Percentiles rank a stretch among this genome's conserved stretches.
These are phyloP conservation scores for Triplophysa dalaica DNA, from an alignment of 2,113 vertebrate genomes.

Conservation along the genomic window DNA sequence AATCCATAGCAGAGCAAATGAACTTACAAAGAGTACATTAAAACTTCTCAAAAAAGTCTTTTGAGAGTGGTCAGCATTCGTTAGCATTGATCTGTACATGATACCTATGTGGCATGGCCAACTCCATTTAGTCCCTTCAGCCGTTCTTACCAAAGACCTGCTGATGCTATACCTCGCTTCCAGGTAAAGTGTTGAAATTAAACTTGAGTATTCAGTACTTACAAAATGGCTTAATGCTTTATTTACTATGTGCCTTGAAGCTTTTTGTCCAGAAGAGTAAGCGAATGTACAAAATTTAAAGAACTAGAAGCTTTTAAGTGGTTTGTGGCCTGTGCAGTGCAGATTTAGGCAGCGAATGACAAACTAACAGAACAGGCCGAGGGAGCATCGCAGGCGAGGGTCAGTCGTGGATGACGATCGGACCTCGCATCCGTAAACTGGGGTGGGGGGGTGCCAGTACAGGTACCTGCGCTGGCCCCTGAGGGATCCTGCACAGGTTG, in stretches of 20 bases:
- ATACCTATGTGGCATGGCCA: slow-evolving; percentile 28
- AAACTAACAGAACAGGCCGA: slow-evolving; percentile 25
- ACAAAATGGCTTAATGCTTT: slow-evolving; percentile 15
- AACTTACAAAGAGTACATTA: slow-evolving; percentile 50
- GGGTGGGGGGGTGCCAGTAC: slow-evolving; percentile 74
- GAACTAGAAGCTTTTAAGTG: not conserved
- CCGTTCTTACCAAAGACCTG: slow-evolving; percentile 31
- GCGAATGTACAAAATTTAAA: not conserved
- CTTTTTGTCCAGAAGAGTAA: not conserved
- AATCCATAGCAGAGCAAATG: slow-evolving; percentile 47
- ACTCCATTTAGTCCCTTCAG: slow-evolving; percentile 25
- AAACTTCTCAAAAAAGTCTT: slow-evolving; percentile 46
- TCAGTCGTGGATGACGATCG: slow-evolving; percentile 82
- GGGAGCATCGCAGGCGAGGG: not conserved
- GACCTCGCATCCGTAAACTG: slow-evolving; percentile 79
- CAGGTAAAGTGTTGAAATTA: slow-evolving; percentile 24
- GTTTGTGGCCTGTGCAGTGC: not conserved
- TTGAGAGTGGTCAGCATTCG: slow-evolving; percentile 20
- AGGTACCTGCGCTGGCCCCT: slow-evolving; percentile 69
- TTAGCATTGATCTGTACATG: slow-evolving; percentile 44
- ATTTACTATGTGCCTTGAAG: not conserved
- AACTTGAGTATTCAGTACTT: slow-evolving; percentile 36
- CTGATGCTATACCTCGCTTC: slow-evolving; percentile 10
- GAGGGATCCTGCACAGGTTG: slow-evolving; percentile 71
- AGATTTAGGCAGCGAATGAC: slow-evolving; percentile 3